Evolutionary conservation across 2,888 invertebrate species (phyloP).

Genomic region (Plebejus melissa): DNA sequence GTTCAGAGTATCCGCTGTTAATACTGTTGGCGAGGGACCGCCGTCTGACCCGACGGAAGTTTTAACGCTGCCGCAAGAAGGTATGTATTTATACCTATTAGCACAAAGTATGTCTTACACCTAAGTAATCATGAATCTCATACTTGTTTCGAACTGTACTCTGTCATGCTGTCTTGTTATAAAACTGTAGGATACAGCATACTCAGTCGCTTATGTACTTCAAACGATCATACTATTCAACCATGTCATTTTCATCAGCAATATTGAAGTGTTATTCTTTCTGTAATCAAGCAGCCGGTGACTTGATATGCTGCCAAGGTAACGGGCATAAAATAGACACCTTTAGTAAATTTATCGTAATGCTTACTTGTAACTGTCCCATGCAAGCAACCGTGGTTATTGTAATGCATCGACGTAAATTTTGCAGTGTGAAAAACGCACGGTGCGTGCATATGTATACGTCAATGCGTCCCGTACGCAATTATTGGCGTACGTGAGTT

Average conservation of each 20-base stretch:
- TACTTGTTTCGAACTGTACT: not conserved
- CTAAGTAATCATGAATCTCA: not conserved
- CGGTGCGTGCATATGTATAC: not conserved
- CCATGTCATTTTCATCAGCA: conserved; percentile 27
- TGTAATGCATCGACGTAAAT: not conserved
- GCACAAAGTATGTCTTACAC: not conserved
- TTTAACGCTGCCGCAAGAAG: conserved; percentile 96
- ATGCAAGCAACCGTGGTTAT: conserved; percentile 19
- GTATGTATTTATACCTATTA: conserved; percentile 66
- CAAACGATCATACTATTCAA: not conserved
- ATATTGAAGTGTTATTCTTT: conserved; percentile 56
- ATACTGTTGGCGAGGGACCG: conserved; percentile 96
- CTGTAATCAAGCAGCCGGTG: conserved; percentile 75
- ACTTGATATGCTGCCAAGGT: conserved; percentile 79
- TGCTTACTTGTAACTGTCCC: conserved; percentile 21
- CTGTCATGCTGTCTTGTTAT: not conserved
- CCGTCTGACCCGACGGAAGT: conserved; percentile 93
- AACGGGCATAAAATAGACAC: conserved; percentile 48
- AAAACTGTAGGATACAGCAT: not conserved
- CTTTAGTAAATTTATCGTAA: conserved; percentile 24
- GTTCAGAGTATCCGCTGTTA: conserved; percentile 97
- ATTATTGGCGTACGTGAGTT: not conserved
- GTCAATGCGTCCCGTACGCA: not conserved
- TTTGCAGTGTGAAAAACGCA: not conserved
- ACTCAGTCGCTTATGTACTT: not conserved